Conservation (phyloP, 2,797 vertebrate species). For the Pyrrhura leucotis region DNA sequence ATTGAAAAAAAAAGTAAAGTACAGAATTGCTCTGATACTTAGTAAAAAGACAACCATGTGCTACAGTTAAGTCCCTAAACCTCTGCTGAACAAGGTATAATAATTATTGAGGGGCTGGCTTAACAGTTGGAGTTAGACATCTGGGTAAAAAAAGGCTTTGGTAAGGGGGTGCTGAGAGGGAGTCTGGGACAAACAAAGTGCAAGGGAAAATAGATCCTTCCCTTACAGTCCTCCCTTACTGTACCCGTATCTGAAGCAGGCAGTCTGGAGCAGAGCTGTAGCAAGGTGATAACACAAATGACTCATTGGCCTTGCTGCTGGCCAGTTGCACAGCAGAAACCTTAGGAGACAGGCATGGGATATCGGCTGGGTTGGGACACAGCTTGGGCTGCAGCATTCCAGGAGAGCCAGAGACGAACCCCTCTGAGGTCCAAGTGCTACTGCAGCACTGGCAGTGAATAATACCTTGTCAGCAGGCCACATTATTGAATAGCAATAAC, state of each 20-base stretch:
- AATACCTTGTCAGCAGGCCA: background rate
- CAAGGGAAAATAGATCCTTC: background rate
- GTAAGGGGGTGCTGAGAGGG: background rate
- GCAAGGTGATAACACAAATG: background rate
- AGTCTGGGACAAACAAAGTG: background rate
- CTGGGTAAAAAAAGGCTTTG: background rate
- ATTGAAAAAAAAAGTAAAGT: background rate
- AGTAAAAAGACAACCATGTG: background rate
- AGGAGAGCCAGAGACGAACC: background rate
- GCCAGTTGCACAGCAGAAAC: background rate
- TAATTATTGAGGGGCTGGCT: background rate
- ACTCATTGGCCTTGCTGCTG: accelerated
- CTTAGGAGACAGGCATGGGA: background rate
- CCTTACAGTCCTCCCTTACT: background rate
- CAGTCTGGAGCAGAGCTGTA: background rate
- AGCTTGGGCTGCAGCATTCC: background rate
- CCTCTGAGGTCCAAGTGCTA: background rate
- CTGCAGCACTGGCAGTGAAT: background rate
- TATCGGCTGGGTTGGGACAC: background rate
- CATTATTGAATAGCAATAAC: conserved; percentile 40
- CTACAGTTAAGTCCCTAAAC: background rate
- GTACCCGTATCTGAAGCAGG: background rate
- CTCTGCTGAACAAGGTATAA: background rate
- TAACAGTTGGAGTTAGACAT: background rate
- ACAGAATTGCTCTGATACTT: background rate